Percentiles rank a stretch among this genome's conserved stretches.
Conservation (phyloP, 1,140 invertebrate genomes). For the Campoletis sonorensis region DNA sequence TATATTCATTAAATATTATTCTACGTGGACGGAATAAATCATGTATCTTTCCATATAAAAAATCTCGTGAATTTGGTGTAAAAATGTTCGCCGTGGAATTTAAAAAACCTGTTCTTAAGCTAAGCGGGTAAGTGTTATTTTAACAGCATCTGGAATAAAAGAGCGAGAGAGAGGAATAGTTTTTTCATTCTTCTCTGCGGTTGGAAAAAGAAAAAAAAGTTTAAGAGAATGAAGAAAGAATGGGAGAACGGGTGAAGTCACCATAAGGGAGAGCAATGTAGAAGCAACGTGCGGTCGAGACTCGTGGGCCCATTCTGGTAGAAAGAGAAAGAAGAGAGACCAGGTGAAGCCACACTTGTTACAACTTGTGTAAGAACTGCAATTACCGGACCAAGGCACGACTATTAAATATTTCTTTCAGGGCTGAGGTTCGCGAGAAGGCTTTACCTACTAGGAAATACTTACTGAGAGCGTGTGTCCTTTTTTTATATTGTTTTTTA, state of each 20-base stretch:
- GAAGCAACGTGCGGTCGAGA: conserved; percentile 1
- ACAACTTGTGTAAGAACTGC: conserved; percentile 52
- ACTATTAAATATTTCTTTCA: conserved; percentile 55
- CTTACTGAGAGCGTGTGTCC: conserved; percentile 34
- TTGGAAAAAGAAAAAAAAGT: not conserved
- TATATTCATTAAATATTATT: too few relatives aligned
- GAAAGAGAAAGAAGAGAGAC: conserved; percentile 34
- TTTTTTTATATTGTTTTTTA: conserved; percentile 36
- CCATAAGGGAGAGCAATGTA: not conserved
- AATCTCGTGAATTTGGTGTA: too few relatives aligned
- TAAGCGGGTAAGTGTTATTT: not conserved
- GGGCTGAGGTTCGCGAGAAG: conserved; percentile 29
- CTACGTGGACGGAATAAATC: too few relatives aligned
- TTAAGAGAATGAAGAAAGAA: not conserved
- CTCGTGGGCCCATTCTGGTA: conserved; percentile 21
- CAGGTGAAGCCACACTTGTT: conserved; percentile 54
- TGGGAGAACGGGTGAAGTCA: conserved; percentile 10
- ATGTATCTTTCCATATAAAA: too few relatives aligned
- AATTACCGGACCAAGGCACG: conserved; percentile 47
- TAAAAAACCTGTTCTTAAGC: too few relatives aligned
- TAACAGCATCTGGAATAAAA: not conserved
- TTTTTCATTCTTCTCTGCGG: too few relatives aligned
- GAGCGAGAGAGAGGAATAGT: not conserved
- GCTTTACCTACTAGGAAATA: conserved; percentile 52
- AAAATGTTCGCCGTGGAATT: too few relatives aligned